Percentiles rank a stretch among this genome's conserved stretches.
Evolutionary conservation across 2,888 invertebrate species (phyloP).

Genomic region (Leucoptera coffeella): DNA sequence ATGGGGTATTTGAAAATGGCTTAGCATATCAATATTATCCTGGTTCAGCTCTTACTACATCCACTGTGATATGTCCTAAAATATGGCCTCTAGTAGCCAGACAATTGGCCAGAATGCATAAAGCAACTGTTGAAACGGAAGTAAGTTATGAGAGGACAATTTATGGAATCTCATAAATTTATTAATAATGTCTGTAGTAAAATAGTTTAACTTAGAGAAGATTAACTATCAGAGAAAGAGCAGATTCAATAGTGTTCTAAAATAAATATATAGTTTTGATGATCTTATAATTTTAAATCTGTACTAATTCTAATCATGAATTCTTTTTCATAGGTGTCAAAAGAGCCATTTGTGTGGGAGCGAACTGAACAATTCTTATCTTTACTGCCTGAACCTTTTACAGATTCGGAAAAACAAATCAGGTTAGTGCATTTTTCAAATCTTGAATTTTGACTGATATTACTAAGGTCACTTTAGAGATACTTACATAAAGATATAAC

Average conservation of each 20-base stretch:
- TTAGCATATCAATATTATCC: slow-evolving; percentile 83
- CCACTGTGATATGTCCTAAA: slow-evolving; percentile 56
- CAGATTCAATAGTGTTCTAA: too few relatives aligned
- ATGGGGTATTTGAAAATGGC: slow-evolving; percentile 91
- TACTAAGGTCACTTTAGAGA: too few relatives aligned
- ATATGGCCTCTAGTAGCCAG: slow-evolving; percentile 72
- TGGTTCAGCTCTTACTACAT: slow-evolving; percentile 68
- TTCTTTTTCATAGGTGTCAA: slow-evolving; percentile 27
- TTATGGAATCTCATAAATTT: not conserved
- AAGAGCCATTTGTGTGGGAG: slow-evolving; percentile 67
- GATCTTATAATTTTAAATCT: not conserved
- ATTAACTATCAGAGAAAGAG: too few relatives aligned
- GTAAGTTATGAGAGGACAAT: slow-evolving; percentile 18
- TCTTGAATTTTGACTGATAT: not conserved
- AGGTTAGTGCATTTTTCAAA: slow-evolving; percentile 44
- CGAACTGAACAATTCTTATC: slow-evolving; percentile 69
- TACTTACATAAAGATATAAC: too few relatives aligned
- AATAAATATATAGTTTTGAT: too few relatives aligned
- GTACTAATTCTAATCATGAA: not conserved
- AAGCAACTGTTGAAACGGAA: slow-evolving; percentile 34
- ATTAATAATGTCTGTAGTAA: slow-evolving; percentile 1
- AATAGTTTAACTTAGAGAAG: too few relatives aligned
- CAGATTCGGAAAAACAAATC: slow-evolving; percentile 59
- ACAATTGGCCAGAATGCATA: slow-evolving; percentile 80
- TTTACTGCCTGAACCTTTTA: slow-evolving; percentile 66